Percentiles rank a stretch among this genome's conserved stretches.
Evolutionary conservation across 1,140 invertebrate species (phyloP).

Genomic region (Lasaia peninsularis): DNA sequence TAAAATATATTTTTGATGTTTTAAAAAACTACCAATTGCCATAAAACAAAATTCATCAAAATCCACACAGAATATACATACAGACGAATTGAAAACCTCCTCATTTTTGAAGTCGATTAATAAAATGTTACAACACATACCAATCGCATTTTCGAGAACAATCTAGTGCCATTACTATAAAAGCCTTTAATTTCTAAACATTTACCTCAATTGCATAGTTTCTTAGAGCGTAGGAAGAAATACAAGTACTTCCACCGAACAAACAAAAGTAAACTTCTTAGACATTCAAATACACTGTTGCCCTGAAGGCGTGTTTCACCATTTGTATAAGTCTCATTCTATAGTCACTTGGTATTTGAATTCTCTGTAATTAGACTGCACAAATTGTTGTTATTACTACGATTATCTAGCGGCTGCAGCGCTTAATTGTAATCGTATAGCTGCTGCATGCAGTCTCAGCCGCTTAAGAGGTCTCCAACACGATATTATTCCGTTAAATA

Average conservation of each 20-base stretch:
- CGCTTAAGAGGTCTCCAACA: slow-evolving; percentile 44
- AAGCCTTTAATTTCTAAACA: slow-evolving; percentile 7
- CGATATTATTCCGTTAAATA: slow-evolving; percentile 60
- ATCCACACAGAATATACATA: too few relatives aligned
- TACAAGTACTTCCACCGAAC: background rate
- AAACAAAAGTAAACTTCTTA: slow-evolving; percentile 10
- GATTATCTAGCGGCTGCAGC: slow-evolving; percentile 52
- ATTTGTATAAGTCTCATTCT: slow-evolving; percentile 18
- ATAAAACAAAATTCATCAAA: too few relatives aligned
- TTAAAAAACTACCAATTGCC: too few relatives aligned
- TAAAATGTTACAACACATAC: background rate
- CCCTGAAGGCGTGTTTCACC: slow-evolving; percentile 9
- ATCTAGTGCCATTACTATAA: slow-evolving; percentile 2
- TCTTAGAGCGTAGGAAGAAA: background rate
- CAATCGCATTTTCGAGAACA: background rate
- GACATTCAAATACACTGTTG: slow-evolving; percentile 4
- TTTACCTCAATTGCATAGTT: slow-evolving; percentile 11
- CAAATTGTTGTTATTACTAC: slow-evolving; percentile 56
- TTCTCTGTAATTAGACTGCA: slow-evolving; percentile 56
- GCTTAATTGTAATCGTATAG: slow-evolving; percentile 51
- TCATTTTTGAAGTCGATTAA: too few relatives aligned
- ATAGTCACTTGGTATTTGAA: slow-evolving; percentile 38
- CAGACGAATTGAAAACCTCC: too few relatives aligned
- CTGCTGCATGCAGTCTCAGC: slow-evolving; percentile 38
- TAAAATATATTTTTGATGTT: too few relatives aligned